Conservation (phyloP, 2,888 invertebrate genomes). For the Temnothorax unifasciatus region DNA sequence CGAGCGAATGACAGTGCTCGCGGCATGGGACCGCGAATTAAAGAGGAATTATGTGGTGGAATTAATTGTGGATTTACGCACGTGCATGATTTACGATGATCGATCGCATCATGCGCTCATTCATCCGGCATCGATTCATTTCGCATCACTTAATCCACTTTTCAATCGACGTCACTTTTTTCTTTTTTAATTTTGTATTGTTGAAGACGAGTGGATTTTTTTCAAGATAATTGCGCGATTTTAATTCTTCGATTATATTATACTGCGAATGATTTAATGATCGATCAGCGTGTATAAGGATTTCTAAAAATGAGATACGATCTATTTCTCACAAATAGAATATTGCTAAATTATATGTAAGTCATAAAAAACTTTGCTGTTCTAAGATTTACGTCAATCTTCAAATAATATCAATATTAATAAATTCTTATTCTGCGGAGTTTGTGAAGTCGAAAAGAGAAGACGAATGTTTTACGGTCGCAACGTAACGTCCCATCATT, state of each 20-base stretch:
- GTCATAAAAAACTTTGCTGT: neutral
- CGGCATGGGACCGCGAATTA: neutral
- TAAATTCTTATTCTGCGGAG: neutral
- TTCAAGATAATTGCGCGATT: neutral
- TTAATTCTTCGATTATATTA: neutral
- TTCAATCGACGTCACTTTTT: neutral
- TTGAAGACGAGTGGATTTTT: neutral
- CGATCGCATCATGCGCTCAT: neutral
- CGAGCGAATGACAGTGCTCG: neutral
- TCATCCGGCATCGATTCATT: constrained; percentile 20
- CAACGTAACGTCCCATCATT: constrained; percentile 1
- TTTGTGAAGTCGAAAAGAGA: neutral
- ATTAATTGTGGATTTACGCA: constrained; percentile 19
- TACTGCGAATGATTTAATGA: no score
- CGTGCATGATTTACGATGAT: neutral
- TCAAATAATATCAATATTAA: neutral
- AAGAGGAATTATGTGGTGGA: neutral
- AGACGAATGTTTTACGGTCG: neutral
- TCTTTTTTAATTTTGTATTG: neutral
- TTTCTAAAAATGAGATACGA: neutral
- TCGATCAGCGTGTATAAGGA: neutral
- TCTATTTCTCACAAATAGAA: neutral
- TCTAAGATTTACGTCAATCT: neutral
- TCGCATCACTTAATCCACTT: neutral
- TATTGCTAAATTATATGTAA: neutral